phyloP scores from a whole-genome alignment of 2,888 invertebrate genomes.

The Sphaerophoria taeniata region DNA sequence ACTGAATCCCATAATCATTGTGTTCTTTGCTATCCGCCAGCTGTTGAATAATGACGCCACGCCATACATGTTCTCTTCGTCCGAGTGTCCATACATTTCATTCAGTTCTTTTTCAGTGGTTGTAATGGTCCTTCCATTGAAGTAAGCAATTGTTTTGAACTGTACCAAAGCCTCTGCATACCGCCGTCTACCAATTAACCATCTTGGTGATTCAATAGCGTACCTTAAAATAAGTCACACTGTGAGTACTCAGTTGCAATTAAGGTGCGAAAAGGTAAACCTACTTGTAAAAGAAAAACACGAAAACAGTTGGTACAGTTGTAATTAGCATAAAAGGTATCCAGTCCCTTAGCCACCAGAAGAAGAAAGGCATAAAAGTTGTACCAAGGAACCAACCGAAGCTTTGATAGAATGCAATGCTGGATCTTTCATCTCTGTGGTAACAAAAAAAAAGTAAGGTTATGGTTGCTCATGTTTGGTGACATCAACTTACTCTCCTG shows the following conservation, averaged over 20 bases:
- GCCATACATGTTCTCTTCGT: conserved; percentile 83
- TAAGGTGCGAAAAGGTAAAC: conserved; percentile 64
- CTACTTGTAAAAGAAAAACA: conserved; percentile 83
- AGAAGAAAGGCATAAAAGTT: conserved; percentile 83
- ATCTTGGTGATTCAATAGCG: conserved; percentile 87
- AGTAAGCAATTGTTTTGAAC: conserved; percentile 84
- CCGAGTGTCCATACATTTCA: conserved; percentile 81
- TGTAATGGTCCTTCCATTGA: conserved; percentile 83
- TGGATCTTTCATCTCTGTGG: conserved; percentile 83
- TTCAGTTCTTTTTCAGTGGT: conserved; percentile 82
- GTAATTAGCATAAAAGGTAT: conserved; percentile 83
- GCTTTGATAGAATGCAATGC: conserved; percentile 84
- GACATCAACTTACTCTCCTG: conserved; percentile 81
- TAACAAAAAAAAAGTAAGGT: too few species aligned
- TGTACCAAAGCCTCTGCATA: conserved; percentile 83
- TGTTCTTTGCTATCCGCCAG: conserved; percentile 84
- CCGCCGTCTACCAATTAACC: conserved; percentile 85
- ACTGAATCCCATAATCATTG: conserved; percentile 84
- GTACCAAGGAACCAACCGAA: conserved; percentile 84
- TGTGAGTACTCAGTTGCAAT: too few species aligned
- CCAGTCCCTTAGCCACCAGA: conserved; percentile 84
- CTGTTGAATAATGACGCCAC: conserved; percentile 85
- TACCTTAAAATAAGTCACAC: conserved; percentile 80
- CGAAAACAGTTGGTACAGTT: conserved; percentile 82
- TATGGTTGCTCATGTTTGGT: not conserved